Percentiles rank a stretch among this genome's conserved stretches.
Conservation (phyloP, 1,140 invertebrate species). For the Colletes latitarsis region DNA sequence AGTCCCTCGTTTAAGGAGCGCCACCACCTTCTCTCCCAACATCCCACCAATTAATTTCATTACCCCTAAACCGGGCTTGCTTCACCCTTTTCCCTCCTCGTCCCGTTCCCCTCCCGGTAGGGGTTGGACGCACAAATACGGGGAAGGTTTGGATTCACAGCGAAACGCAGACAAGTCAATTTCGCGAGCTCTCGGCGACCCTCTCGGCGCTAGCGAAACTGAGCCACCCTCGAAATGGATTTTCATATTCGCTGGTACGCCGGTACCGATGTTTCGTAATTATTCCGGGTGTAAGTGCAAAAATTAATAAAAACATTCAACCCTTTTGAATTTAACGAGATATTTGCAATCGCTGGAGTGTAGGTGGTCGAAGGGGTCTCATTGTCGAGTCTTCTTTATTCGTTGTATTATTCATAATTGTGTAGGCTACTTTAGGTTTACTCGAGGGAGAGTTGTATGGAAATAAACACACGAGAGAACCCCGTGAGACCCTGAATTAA, state of each 20-base stretch:
- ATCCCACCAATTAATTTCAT: slow-evolving; percentile 76
- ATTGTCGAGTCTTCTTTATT: too few relatives aligned
- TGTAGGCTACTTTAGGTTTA: too few relatives aligned
- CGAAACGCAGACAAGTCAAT: slow-evolving; percentile 40
- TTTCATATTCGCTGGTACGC: slow-evolving; percentile 9
- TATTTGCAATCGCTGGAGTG: too few relatives aligned
- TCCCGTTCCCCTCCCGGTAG: background rate
- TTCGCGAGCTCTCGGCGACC: background rate
- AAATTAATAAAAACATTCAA: too few relatives aligned
- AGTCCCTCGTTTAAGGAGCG: slow-evolving; percentile 62
- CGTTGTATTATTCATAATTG: too few relatives aligned
- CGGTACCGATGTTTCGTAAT: background rate
- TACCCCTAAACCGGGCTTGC: slow-evolving; percentile 37
- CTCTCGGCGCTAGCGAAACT: background rate
- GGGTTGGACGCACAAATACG: slow-evolving; percentile 17
- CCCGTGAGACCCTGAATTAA: too few relatives aligned
- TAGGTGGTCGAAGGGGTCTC: too few relatives aligned
- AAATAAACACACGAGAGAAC: too few relatives aligned
- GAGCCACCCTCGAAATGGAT: background rate
- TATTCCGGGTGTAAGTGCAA: background rate
- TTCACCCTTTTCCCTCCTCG: slow-evolving; percentile 10
- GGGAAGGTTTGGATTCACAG: background rate
- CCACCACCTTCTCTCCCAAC: slow-evolving; percentile 40
- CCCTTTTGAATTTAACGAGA: too few relatives aligned
- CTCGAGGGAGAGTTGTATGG: too few relatives aligned